These are phyloP conservation scores for Alloscopus bannaensis DNA, from an alignment of 2,888 invertebrate genomes.

Conservation along the genomic window DNA sequence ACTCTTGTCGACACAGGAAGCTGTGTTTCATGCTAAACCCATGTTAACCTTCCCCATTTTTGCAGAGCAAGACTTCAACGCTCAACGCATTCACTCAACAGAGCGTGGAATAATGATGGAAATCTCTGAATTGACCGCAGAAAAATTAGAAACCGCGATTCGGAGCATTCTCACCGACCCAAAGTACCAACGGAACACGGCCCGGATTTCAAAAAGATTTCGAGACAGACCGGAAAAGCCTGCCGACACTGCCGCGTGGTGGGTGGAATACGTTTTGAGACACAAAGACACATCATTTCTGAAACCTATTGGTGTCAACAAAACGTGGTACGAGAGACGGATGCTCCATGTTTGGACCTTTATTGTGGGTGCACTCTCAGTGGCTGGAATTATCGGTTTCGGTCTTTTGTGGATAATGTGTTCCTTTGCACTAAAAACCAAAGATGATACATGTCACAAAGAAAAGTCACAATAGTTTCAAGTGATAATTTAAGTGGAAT, in stretches of 20 bases:
- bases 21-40: constrained; percentile 56
- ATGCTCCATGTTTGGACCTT: constrained; percentile 58
- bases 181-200: constrained; percentile 55
- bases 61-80: constrained; percentile 67
- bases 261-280: constrained; percentile 55
- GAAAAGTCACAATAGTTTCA: no score
- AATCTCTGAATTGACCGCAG: constrained; percentile 47
- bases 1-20: constrained; percentile 63
- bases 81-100: constrained; percentile 43
- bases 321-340: constrained; percentile 60
- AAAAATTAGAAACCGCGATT: constrained; percentile 52
- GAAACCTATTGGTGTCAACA: constrained; percentile 27
- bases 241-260: constrained; percentile 58
- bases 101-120: constrained; percentile 63
- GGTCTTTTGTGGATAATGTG: neutral
- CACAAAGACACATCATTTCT: constrained; percentile 58
- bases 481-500: no score
- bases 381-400: no score
- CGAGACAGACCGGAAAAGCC: constrained; percentile 50
- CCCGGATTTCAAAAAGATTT: constrained; percentile 41
- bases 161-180: constrained; percentile 39
- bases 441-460: no score
- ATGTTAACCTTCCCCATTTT: constrained; percentile 61
- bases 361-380: constrained; percentile 10
- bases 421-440: no score